Evolutionary conservation across 2,113 vertebrate species (phyloP).

Genomic region (Tor tambroides): DNA sequence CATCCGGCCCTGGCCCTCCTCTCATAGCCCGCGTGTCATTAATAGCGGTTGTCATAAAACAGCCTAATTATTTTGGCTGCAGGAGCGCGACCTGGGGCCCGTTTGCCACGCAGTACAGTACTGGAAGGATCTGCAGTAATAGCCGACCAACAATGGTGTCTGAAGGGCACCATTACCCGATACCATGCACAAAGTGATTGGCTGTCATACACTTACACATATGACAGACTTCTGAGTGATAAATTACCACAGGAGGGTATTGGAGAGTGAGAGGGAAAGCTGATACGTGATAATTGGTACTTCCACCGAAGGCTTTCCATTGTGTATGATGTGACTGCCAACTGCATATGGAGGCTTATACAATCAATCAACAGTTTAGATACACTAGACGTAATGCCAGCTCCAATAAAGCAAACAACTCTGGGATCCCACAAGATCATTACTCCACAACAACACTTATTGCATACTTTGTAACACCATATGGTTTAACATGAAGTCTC

Average conservation of each 20-base stretch:
- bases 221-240: constrained; percentile 43
- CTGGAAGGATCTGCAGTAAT: constrained; percentile 28
- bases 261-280: background rate
- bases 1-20: constrained; percentile 43
- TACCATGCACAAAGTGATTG: background rate
- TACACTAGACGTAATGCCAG: background rate
- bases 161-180: constrained; percentile 9
- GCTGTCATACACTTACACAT: constrained; percentile 5
- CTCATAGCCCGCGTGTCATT: constrained; percentile 48
- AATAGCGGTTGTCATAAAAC: constrained; percentile 53
- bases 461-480: background rate
- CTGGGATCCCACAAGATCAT: background rate
- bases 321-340: background rate
- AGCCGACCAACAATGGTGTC: background rate
- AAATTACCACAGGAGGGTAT: background rate
- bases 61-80: constrained; percentile 49
- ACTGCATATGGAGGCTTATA: constrained; percentile 20
- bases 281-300: constrained; percentile 1
- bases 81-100: background rate
- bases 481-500: background rate
- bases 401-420: constrained; percentile 25
- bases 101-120: background rate
- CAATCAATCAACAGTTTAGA: constrained; percentile 31
- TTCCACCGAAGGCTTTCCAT: constrained; percentile 8
- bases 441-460: background rate